These are phyloP conservation scores for Hydropotes inermis DNA, from an alignment of 2,113 vertebrate species.

Conservation along the genomic window DNA sequence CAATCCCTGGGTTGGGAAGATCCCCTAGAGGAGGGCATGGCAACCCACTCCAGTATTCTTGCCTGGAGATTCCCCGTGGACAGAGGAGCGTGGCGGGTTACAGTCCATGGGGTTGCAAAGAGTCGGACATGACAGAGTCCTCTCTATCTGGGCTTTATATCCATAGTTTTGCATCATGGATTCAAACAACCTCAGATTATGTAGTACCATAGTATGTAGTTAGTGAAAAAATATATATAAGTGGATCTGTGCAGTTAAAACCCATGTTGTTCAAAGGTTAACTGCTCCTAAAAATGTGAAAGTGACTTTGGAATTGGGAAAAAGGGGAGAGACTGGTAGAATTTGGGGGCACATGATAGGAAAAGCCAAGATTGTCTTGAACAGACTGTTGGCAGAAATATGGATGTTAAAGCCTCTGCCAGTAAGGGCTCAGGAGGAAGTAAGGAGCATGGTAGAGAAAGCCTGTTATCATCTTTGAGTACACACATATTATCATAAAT, in stretches of 20 bases:
- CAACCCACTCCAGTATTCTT: not conserved
- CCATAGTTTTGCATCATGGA: not conserved
- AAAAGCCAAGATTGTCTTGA: not conserved
- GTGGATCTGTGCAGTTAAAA: not conserved
- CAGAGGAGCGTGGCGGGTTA: not conserved
- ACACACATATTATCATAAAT: not conserved
- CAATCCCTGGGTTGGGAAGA: not conserved
- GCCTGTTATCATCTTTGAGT: not conserved
- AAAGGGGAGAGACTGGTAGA: not conserved
- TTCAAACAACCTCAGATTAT: not conserved
- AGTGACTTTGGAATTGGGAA: not conserved
- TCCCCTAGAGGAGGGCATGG: not conserved
- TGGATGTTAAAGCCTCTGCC: not conserved
- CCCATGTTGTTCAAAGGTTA: not conserved
- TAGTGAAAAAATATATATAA: not conserved
- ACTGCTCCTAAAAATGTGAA: not conserved
- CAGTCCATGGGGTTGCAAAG: not conserved
- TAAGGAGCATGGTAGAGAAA: not conserved
- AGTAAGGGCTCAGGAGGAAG: not conserved
- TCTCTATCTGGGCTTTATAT: not conserved
- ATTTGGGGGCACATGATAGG: not conserved
- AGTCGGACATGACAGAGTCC: not conserved
- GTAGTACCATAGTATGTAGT: not conserved
- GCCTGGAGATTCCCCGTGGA: not conserved
- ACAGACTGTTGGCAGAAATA: not conserved